Percentiles rank a stretch among this genome's conserved stretches.
These are phyloP conservation scores for Henricia sp. DNA, from an alignment of 53 echinoderm and acorn worm genomes.

Conservation along the genomic window DNA sequence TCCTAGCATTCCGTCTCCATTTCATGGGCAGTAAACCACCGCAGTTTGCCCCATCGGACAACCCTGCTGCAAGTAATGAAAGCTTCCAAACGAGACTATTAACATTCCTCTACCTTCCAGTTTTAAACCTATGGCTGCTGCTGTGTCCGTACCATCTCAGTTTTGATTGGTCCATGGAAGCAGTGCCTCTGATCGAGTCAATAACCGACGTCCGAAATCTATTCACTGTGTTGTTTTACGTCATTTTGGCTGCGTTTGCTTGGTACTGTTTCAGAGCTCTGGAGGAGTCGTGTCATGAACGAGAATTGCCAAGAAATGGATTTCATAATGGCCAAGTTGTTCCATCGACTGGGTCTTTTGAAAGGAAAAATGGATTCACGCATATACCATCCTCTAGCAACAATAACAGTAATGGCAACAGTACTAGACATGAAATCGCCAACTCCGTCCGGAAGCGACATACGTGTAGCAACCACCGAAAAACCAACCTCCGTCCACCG, in stretches of 20 bases:
- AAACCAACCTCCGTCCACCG: conserved; percentile 23
- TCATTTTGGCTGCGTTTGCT: conserved; percentile 45
- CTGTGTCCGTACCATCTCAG: conserved; percentile 78
- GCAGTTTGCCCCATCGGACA: conserved; percentile 89
- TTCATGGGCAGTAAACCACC: conserved; percentile 83
- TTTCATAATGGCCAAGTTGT: conserved; percentile 7
- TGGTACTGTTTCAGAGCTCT: conserved; percentile 67
- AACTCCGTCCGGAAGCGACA: conserved; percentile 33
- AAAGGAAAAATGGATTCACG: conserved; percentile 29
- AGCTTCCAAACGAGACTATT: conserved; percentile 77
- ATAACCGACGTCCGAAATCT: conserved; percentile 75
- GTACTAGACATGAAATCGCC: conserved; percentile 12
- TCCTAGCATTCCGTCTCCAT: conserved; percentile 78
- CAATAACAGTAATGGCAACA: conserved; percentile 34
- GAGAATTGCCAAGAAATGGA: conserved; percentile 1
- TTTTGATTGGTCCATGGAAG: conserved; percentile 98
- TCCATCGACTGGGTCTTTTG: neutral
- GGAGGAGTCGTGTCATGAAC: conserved; percentile 39
- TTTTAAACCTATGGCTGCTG: conserved; percentile 86
- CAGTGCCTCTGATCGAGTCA: conserved; percentile 83
- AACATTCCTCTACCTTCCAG: conserved; percentile 88
- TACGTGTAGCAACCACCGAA: conserved; percentile 15
- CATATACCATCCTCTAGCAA: conserved; percentile 18
- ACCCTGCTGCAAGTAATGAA: conserved; percentile 89
- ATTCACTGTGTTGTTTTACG: conserved; percentile 69